phyloP scores from a whole-genome alignment of 2,888 invertebrate genomes.

The Drosophila heteroneura region DNA sequence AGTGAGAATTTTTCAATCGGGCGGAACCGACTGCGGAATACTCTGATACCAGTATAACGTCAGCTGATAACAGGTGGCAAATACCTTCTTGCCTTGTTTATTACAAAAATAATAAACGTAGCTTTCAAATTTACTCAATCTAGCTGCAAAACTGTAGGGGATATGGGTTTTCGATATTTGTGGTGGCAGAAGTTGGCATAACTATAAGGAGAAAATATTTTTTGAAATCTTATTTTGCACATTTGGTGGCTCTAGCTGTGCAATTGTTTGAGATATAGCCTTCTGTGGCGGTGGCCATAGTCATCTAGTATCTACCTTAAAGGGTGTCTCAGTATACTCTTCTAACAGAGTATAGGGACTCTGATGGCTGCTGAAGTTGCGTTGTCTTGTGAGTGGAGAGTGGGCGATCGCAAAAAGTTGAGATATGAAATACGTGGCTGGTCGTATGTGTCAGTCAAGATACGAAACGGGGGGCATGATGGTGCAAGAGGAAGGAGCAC shows the following conservation, averaged over 20 bases:
- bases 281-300: neutral
- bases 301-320: neutral
- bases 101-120: too few relatives aligned
- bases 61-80: neutral
- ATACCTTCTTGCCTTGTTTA: neutral
- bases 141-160: too few relatives aligned
- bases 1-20: neutral
- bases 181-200: too few relatives aligned
- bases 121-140: neutral
- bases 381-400: conserved; percentile 11
- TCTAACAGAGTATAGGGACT: neutral
- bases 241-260: neutral
- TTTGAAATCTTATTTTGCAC: neutral
- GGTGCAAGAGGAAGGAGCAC: neutral
- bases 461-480: neutral
- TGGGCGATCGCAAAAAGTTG: conserved; percentile 11
- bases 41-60: neutral
- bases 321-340: neutral
- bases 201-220: neutral
- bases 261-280: neutral
- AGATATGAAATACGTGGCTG: conserved; percentile 27
- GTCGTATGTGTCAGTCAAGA: neutral
- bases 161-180: neutral
- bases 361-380: conserved; percentile 35
- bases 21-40: neutral